These are phyloP conservation scores for Atopsyche davidsoni DNA, from an alignment of 1,140 invertebrate genomes.

Conservation along the genomic window DNA sequence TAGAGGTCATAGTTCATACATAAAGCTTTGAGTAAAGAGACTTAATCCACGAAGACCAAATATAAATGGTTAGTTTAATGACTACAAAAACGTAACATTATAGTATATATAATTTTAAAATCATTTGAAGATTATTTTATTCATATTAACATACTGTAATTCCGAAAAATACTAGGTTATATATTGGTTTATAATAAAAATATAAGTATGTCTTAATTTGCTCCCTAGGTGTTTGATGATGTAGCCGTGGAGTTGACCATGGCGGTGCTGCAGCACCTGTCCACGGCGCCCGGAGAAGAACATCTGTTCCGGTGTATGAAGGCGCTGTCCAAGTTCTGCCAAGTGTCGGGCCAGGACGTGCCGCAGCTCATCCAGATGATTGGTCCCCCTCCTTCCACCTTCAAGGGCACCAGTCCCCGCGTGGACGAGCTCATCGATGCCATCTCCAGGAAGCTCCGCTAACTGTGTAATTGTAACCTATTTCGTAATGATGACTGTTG, in stretches of 20 bases:
- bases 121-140: too few species aligned
- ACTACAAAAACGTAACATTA: too few species aligned
- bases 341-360: constrained; percentile 74
- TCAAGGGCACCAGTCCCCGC: constrained; percentile 70
- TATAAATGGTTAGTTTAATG: too few species aligned
- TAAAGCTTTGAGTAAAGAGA: too few species aligned
- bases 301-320: constrained; percentile 72
- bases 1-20: too few species aligned
- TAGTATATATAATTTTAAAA: too few species aligned
- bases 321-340: constrained; percentile 71
- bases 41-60: too few species aligned
- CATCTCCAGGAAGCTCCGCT: constrained; percentile 58
- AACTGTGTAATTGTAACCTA: too few species aligned
- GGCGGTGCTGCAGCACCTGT: constrained; percentile 87
- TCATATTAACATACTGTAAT: too few species aligned
- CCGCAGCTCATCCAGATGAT: constrained; percentile 87
- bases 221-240: constrained; percentile 81
- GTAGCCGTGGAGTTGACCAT: constrained; percentile 86
- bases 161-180: not conserved
- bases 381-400: constrained; percentile 78
- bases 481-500: too few species aligned
- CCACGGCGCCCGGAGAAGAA: constrained; percentile 71
- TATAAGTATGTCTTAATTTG: constrained; percentile 9
- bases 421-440: constrained; percentile 75
- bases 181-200: not conserved